Percentiles rank a stretch among this genome's conserved stretches.
These are phyloP conservation scores for Portevinia maculata DNA, from an alignment of 2,888 invertebrate genomes.

Conservation along the genomic window DNA sequence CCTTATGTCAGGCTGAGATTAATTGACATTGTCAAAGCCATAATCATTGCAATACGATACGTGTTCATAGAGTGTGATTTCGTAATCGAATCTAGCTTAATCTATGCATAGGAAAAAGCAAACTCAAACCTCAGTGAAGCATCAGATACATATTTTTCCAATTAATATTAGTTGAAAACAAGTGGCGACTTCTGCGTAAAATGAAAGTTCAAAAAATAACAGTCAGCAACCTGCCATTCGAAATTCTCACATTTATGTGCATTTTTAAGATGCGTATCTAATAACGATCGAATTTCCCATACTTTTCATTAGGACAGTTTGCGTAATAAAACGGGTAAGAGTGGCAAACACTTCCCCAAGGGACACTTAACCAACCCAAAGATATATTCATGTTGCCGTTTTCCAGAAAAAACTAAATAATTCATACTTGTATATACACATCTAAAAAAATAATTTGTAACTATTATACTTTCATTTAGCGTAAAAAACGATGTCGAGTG, in stretches of 20 bases:
- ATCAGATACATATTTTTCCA: too few species aligned
- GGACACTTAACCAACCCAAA: slow-evolving; percentile 29
- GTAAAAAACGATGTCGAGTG: slow-evolving; percentile 27
- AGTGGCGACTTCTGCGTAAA: slow-evolving; percentile 7
- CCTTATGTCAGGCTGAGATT: slow-evolving; percentile 20
- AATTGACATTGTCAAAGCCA: slow-evolving; percentile 31
- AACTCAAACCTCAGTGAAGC: slow-evolving; percentile 5
- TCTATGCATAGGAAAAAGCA: slow-evolving; percentile 24
- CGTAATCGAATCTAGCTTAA: slow-evolving; percentile 26
- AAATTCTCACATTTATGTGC: slow-evolving; percentile 13
- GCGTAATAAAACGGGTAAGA: slow-evolving; percentile 14
- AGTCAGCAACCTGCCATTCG: neutral
- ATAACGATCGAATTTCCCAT: slow-evolving; percentile 49
- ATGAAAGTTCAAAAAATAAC: slow-evolving; percentile 6
- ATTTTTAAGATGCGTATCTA: slow-evolving; percentile 39
- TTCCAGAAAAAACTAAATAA: neutral
- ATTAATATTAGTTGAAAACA: too few species aligned
- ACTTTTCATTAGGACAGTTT: slow-evolving; percentile 28
- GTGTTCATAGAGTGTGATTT: slow-evolving; percentile 32
- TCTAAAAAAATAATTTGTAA: slow-evolving; percentile 30
- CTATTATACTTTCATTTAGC: slow-evolving; percentile 11
- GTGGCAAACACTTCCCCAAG: slow-evolving; percentile 17
- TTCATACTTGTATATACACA: too few species aligned
- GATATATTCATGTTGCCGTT: slow-evolving; percentile 2
- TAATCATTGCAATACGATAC: neutral